Evolutionary conservation across 1,140 invertebrate species (phyloP), one percentile per base, ranked within the genome.

Genomic region (Cotesia glomerata): DNA sequence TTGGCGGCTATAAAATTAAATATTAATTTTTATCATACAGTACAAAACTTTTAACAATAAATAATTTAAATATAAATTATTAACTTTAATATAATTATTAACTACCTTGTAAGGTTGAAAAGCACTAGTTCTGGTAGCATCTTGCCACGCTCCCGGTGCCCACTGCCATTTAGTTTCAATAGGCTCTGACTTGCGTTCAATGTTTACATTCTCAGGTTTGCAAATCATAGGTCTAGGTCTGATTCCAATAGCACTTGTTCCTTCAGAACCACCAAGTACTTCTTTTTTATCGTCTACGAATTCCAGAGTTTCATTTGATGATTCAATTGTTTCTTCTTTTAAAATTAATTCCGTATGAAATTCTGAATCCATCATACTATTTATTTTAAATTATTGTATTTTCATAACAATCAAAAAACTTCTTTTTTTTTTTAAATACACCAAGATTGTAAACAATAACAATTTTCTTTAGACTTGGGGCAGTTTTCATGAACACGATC

Each of bases 101-200:
- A 68, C 7, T 51, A 89, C 89, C 81, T 88, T 89, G 67, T 90
- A 90, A 7, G 89, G 89, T 74, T 88, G 88, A 79, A 90, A 90
- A 45, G 89, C 89, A 83, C 89, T 90, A n/a, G 87, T 87, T 74
- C 88, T 80, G 5, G 86, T 88, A 34, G 87, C 87, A 79, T 88
- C 88, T 74, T 88, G 86, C 87, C 87, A 88, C 18, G 87, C 86
- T 73, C 86, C 86, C 7, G 85, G 86, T 49, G 85, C 85, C 85
- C 85, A 87, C 35, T 85, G 84, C 80, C 84, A 85, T 68, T 87
- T 87, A 26, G 77, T 83, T 79, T 87, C 84, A 51, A 86, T 83
- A 2, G 84, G 84, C 45, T 87, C 86, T 0, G 85, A 83, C 62
- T 87, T 87, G 67, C 85, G 86, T 13, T 78, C 83, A 9, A 85